A percentile compares a stretch with the other conserved stretches of the same genome.
Evolutionary conservation across 2,888 invertebrate species (phyloP).

Genomic region (Papilio elwesi): DNA sequence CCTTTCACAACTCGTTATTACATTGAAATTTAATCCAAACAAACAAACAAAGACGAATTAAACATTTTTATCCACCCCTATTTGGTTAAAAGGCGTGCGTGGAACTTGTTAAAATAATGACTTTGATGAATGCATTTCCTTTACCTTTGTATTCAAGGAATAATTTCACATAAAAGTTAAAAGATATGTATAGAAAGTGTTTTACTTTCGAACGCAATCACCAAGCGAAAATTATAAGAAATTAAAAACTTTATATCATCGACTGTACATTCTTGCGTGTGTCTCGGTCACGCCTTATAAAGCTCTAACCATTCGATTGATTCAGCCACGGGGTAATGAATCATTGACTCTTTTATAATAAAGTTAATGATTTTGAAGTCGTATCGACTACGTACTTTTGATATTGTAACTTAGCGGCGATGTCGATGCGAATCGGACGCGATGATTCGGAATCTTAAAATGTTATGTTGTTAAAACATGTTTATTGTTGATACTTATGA

Average conservation of each 20-base stretch:
- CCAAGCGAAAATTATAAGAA: background rate
- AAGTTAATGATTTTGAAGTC: slow-evolving; percentile 31
- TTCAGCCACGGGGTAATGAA: slow-evolving; percentile 45
- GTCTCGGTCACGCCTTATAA: slow-evolving; percentile 46
- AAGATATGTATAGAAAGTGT: background rate
- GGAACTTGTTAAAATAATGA: background rate
- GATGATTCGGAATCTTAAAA: background rate
- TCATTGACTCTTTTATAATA: slow-evolving; percentile 37
- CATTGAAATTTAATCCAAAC: too few species aligned
- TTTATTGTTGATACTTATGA: too few species aligned
- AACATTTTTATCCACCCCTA: slow-evolving; percentile 1
- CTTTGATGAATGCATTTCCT: background rate
- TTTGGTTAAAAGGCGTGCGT: background rate
- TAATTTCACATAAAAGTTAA: slow-evolving; percentile 24
- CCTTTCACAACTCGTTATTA: too few species aligned
- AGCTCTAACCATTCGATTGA: slow-evolving; percentile 44
- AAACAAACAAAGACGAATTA: too few species aligned
- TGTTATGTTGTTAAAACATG: too few species aligned
- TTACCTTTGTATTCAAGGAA: background rate
- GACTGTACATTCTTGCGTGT: slow-evolving; percentile 47
- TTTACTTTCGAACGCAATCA: background rate
- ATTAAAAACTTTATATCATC: slow-evolving; percentile 34
- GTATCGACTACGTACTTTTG: slow-evolving; percentile 29
- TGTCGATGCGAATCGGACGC: background rate
- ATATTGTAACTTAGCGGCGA: background rate